A percentile compares a stretch with the other conserved stretches of the same genome.
phyloP scores from a whole-genome alignment of 2,888 invertebrate genomes.

The Polyommatus iphigenia region DNA sequence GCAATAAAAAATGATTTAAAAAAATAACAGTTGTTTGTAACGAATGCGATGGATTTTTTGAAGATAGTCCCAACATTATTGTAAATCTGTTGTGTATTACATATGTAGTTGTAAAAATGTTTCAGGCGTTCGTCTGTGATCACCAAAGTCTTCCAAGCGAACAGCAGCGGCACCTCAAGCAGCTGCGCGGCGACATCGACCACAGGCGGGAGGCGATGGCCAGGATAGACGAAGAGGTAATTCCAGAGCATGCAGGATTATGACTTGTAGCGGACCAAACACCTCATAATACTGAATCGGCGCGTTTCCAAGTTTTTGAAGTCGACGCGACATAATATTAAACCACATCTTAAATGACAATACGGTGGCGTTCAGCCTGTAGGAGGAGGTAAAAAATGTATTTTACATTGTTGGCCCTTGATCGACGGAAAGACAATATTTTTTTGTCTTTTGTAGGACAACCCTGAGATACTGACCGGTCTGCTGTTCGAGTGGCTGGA shows the following conservation, averaged over 20 bases:
- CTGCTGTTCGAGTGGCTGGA: conserved; percentile 89
- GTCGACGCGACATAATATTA: no score
- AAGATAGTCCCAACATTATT: no score
- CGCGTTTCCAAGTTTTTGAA: no score
- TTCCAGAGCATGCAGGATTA: background rate
- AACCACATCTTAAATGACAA: no score
- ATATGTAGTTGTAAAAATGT: background rate
- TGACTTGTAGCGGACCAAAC: no score
- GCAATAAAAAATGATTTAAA: no score
- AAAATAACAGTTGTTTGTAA: no score
- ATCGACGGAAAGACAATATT: background rate
- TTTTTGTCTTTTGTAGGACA: conserved; percentile 53
- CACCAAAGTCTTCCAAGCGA: conserved; percentile 79
- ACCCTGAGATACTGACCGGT: conserved; percentile 81
- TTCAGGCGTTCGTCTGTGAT: conserved; percentile 80
- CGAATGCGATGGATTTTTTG: no score
- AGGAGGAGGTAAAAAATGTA: no score
- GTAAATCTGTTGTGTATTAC: background rate
- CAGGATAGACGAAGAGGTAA: conserved; percentile 82
- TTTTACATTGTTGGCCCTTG: no score
- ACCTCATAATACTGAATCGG: no score
- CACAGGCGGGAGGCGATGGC: conserved; percentile 83
- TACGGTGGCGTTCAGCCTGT: no score
- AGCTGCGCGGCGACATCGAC: conserved; percentile 83
- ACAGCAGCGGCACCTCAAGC: conserved; percentile 72